phyloP scores from a whole-genome alignment of 1,140 invertebrate genomes.

The Melanaphis sacchari region DNA sequence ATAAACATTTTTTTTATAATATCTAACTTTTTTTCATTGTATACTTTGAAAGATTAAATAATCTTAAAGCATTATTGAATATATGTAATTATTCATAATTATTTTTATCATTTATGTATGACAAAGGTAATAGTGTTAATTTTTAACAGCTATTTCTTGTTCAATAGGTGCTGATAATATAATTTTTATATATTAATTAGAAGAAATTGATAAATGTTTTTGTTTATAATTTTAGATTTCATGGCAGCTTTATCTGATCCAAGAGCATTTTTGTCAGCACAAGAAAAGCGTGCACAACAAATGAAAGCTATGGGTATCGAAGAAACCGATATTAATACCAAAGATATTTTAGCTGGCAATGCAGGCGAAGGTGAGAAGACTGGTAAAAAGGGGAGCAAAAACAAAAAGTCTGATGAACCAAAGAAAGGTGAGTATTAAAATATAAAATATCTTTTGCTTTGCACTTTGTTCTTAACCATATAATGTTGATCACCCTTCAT shows the following conservation, averaged over 20 bases:
- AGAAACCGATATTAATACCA: constrained; percentile 73
- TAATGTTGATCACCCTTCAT: not conserved
- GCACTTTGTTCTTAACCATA: not conserved
- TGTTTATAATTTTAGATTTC: constrained; percentile 74
- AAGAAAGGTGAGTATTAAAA: constrained; percentile 68
- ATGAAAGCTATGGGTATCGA: constrained; percentile 95
- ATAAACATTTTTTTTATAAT: too few relatives aligned
- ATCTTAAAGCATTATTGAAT: not conserved
- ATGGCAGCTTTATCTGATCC: constrained; percentile 98
- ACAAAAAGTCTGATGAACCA: constrained; percentile 70
- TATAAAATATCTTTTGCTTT: not conserved
- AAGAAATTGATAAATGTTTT: not conserved
- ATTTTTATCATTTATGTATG: not conserved
- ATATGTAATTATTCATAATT: not conserved
- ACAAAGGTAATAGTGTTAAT: not conserved
- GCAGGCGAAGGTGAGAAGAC: constrained; percentile 69
- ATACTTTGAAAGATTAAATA: not conserved
- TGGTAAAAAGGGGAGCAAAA: constrained; percentile 61
- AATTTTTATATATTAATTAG: not conserved
- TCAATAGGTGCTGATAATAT: not conserved
- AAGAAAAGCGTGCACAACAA: constrained; percentile 86
- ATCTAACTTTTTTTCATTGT: not conserved
- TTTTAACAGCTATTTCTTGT: not conserved
- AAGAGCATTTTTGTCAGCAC: constrained; percentile 88
- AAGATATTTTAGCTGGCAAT: constrained; percentile 64